Base-by-base conservation (phyloP, 2,113 vertebrate genomes). In the Seriola quinqueradiata region DNA sequence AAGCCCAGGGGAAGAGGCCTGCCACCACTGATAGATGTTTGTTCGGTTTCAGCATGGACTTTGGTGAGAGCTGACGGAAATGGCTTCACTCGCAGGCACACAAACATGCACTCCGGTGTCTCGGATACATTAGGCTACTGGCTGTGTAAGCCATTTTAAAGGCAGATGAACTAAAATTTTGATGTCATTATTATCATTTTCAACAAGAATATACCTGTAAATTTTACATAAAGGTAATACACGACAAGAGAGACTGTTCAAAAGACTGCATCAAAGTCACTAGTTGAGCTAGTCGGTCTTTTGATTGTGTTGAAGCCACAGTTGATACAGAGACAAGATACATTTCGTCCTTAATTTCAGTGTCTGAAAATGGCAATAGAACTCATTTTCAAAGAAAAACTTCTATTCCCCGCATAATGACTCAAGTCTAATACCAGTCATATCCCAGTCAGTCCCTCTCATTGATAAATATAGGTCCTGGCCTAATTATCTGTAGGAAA, bases 11-110 rank as follows among this genome's bases (percentile, higher is more conserved):
- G 75, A 79, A 82, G 82, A 77, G 34, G 78, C 77, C 77, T 90
- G 91, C 91, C 84, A 65, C 72, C 79, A 69, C 78, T 89, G 82
- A 91, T 89, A 84, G 85, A 89, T 87, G 84, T 90, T 90, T 91
- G 75, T 84, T 81, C 88, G 81, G 54, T 55, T 70, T 38, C 59
- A 79, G 59, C 52, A 72, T 77, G 81, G 87, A 73, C 72, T 82
- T 90, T 54, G 82, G 77, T 83, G 60, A 84, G 83, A 38, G 72
- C 84, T 91, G 90, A 86, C 74, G 78, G 86, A 90, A 75, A 66
- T n/a, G 46, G 40, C 42, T 19, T 36, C 52, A 70, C 11, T 50
- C 46, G 61, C 48, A 72, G 16, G 16, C 77, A 75, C 70, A 82
- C 59, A 78, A 72, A 69, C 50, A 32, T 40, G 54, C 66, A 66